Conservation (phyloP, 2,888 invertebrate genomes). For the Pristionchus exspectatus region DNA sequence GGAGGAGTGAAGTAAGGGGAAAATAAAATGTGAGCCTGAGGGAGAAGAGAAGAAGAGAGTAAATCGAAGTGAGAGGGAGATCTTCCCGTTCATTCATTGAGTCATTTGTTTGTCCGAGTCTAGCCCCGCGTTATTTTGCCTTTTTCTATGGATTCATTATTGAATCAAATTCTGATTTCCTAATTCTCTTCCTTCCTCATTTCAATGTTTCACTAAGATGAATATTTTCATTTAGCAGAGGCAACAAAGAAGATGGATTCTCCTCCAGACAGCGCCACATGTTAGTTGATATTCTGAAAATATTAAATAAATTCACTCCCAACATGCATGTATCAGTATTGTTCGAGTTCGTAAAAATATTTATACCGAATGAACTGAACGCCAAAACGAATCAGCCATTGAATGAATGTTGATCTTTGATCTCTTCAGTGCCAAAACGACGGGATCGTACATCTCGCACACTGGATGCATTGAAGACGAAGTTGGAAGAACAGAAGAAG, state of each 20-base stretch:
- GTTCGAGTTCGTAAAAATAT: too few species aligned
- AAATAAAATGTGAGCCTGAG: constrained; percentile 35
- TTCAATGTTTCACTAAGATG: too few species aligned
- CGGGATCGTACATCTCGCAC: constrained; percentile 46
- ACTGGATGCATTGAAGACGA: constrained; percentile 49
- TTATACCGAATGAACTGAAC: too few species aligned
- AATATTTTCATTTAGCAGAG: neutral
- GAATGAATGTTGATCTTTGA: neutral
- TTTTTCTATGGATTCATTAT: neutral
- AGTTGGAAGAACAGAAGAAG: constrained; percentile 50
- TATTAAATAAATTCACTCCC: neutral
- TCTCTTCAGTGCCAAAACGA: constrained; percentile 44
- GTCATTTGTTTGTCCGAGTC: neutral
- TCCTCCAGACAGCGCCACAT: neutral
- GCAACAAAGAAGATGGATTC: constrained; percentile 32
- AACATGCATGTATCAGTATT: too few species aligned
- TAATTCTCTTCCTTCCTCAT: too few species aligned
- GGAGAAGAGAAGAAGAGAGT: constrained; percentile 39
- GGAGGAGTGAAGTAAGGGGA: constrained; percentile 33
- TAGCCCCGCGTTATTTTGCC: neutral
- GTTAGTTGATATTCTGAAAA: neutral
- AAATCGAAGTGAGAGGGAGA: neutral
- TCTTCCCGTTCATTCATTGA: constrained; percentile 14
- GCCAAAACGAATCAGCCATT: too few species aligned
- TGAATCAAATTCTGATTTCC: neutral